phyloP scores from a whole-genome alignment of 2,113 vertebrate species.

The Centropus bengalensis region DNA sequence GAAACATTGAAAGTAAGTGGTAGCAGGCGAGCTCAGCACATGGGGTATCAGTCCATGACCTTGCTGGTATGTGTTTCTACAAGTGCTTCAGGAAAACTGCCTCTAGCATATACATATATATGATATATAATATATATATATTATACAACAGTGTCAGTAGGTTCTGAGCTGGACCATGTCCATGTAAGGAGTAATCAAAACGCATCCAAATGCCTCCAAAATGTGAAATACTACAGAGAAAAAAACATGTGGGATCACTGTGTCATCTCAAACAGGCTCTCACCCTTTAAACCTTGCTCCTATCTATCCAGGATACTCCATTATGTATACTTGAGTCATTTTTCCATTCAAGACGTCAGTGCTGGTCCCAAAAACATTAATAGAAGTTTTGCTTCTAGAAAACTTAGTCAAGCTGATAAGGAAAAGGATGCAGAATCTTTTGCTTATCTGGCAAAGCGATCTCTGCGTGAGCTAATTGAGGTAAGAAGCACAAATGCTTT shows the following conservation, averaged over 20 bases:
- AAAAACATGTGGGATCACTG: background rate
- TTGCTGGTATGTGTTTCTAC: background rate
- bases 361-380: background rate
- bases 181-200: background rate
- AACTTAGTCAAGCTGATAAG: background rate
- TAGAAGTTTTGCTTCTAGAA: slow-evolving; percentile 19
- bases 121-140: background rate
- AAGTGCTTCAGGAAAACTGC: background rate
- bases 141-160: background rate
- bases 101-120: too few relatives aligned
- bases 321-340: background rate
- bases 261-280: background rate
- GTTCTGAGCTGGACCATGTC: background rate
- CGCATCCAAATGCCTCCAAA: background rate
- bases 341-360: background rate
- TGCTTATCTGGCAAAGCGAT: background rate
- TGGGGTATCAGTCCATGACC: background rate
- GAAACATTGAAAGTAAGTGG: background rate
- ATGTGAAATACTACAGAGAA: background rate
- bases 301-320: background rate
- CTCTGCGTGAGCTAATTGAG: slow-evolving; percentile 47
- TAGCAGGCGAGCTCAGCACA: background rate
- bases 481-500: background rate
- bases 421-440: background rate
- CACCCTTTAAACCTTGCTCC: background rate